Conservation (phyloP, 1,140 invertebrate genomes). For the Heliconius hewitsoni region DNA sequence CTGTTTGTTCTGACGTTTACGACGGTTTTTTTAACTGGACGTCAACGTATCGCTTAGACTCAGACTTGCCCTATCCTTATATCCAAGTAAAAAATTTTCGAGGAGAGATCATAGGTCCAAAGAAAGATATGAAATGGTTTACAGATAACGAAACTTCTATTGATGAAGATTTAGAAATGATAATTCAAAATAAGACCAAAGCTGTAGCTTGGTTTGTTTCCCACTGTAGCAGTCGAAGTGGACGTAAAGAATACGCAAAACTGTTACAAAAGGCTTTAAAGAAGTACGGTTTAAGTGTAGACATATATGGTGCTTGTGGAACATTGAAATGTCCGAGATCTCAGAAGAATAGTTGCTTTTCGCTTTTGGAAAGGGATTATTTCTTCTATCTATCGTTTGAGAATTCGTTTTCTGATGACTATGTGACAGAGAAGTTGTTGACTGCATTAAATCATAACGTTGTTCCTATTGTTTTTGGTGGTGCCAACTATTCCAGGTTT, state of each 20-base stretch:
- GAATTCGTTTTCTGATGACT: conserved; percentile 84
- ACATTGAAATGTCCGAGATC: conserved; percentile 58
- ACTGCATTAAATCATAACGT: conserved; percentile 74
- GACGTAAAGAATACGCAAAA: conserved; percentile 82
- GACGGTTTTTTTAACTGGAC: conserved; percentile 84
- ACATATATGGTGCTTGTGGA: conserved; percentile 87
- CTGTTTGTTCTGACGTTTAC: conserved; percentile 54
- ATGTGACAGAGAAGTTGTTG: conserved; percentile 85
- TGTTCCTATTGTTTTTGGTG: conserved; percentile 81
- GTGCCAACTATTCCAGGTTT: conserved; percentile 63
- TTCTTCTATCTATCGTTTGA: conserved; percentile 88
- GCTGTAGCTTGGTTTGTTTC: conserved; percentile 86
- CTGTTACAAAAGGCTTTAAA: conserved; percentile 82
- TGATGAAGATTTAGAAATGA: conserved; percentile 44
- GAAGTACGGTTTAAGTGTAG: conserved; percentile 73
- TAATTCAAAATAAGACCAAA: conserved; percentile 68
- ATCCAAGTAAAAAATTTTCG: conserved; percentile 67
- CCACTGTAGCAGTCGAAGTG: conserved; percentile 83
- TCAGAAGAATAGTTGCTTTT: conserved; percentile 63
- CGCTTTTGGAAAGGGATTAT: conserved; percentile 79
- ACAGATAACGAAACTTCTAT: conserved; percentile 28
- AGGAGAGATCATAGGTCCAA: conserved; percentile 65
- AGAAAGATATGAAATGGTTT: conserved; percentile 61
- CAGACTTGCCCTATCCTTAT: conserved; percentile 79
- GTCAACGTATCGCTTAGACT: conserved; percentile 82